Percentiles rank a stretch among this genome's conserved stretches.
Conservation (phyloP, 2,888 invertebrate genomes). For the Cheilosia vernalis region DNA sequence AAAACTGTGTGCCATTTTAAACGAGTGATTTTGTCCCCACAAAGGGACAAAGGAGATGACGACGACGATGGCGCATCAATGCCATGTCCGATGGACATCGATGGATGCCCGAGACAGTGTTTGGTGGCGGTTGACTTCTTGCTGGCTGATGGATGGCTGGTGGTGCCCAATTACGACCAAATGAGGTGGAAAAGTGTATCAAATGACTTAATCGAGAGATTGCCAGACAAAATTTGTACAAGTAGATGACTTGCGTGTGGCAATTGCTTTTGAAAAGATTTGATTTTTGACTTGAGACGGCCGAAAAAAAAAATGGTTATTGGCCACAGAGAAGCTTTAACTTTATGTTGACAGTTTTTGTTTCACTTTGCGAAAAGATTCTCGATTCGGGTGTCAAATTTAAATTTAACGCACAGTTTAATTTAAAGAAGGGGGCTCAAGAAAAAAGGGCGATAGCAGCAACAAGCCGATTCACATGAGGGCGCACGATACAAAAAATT, state of each 20-base stretch:
- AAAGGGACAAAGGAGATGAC: slow-evolving; percentile 41
- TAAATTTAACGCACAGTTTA: slow-evolving; percentile 69
- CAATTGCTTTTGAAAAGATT: slow-evolving; percentile 82
- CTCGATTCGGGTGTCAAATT: slow-evolving; percentile 67
- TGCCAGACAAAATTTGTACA: slow-evolving; percentile 77
- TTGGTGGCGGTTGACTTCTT: slow-evolving; percentile 68
- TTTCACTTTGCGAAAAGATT: slow-evolving; percentile 26
- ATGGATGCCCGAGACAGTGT: slow-evolving; percentile 53
- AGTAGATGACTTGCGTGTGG: slow-evolving; percentile 84
- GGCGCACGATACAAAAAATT: background rate
- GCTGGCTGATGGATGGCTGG: slow-evolving; percentile 76
- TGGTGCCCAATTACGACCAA: slow-evolving; percentile 83
- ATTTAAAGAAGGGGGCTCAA: slow-evolving; percentile 5
- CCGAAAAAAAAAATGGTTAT: slow-evolving; percentile 10
- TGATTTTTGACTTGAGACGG: slow-evolving; percentile 71
- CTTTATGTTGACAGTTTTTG: slow-evolving; percentile 67
- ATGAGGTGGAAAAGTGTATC: slow-evolving; percentile 84
- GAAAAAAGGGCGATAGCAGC: slow-evolving; percentile 19
- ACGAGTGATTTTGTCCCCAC: slow-evolving; percentile 35
- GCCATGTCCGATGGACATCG: slow-evolving; percentile 33
- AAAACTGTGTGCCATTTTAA: slow-evolving; percentile 72
- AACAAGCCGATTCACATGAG: slow-evolving; percentile 27
- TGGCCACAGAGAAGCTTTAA: slow-evolving; percentile 29
- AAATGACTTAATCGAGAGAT: slow-evolving; percentile 81
- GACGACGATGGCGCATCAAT: slow-evolving; percentile 25